phyloP scores from a whole-genome alignment of 1,140 invertebrate genomes.

The Calephelis nemesis region DNA sequence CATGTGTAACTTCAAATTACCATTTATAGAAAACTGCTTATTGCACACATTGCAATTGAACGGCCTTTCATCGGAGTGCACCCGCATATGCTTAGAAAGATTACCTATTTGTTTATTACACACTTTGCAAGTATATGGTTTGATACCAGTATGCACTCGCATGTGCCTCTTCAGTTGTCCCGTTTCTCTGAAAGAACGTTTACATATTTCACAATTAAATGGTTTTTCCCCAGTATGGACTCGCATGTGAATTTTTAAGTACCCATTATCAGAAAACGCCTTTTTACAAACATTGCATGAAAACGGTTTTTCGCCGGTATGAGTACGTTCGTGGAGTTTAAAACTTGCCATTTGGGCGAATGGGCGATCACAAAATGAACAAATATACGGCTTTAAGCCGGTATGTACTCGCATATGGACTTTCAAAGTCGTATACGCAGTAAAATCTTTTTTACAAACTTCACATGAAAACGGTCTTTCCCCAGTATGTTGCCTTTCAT shows the following conservation, averaged over 20 bases:
- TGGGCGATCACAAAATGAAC: conserved; percentile 86
- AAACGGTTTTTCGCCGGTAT: conserved; percentile 90
- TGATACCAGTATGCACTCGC: conserved; percentile 56
- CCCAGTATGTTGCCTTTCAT: conserved; percentile 78
- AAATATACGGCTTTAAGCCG: conserved; percentile 84
- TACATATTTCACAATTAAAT: conserved; percentile 64
- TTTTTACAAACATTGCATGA: conserved; percentile 80
- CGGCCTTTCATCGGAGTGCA: conserved; percentile 85
- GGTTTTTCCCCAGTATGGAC: conserved; percentile 71
- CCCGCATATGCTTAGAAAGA: conserved; percentile 83
- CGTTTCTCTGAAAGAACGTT: conserved; percentile 59
- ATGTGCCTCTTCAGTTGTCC: conserved; percentile 64
- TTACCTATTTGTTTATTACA: conserved; percentile 70
- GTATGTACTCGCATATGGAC: conserved; percentile 83
- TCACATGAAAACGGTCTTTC: conserved; percentile 80
- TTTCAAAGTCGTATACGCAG: conserved; percentile 77
- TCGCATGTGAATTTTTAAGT: conserved; percentile 72
- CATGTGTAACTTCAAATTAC: conserved; percentile 79
- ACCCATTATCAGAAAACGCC: conserved; percentile 69
- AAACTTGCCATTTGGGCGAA: conserved; percentile 88
- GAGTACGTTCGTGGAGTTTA: conserved; percentile 90
- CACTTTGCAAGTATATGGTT: conserved; percentile 60
- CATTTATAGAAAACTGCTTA: conserved; percentile 82
- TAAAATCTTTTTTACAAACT: conserved; percentile 74
- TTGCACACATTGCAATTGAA: conserved; percentile 81